A percentile compares a stretch with the other conserved stretches of the same genome.
These are phyloP conservation scores for Macaria notata DNA, from an alignment of 2,888 invertebrate species.

Conservation along the genomic window DNA sequence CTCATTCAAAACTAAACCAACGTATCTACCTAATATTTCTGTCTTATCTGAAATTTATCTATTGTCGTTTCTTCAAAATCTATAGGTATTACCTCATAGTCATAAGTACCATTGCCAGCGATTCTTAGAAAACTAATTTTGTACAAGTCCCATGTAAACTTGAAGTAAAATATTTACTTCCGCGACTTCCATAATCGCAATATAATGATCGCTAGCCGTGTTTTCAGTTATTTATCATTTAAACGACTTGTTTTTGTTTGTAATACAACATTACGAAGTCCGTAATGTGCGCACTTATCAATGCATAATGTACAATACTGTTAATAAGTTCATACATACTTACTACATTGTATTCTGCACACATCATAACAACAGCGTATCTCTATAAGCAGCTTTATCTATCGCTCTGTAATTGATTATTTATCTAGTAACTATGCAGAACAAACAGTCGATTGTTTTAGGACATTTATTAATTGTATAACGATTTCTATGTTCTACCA, in stretches of 20 bases:
- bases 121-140: too few species aligned
- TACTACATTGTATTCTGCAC: neutral
- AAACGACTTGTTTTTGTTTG: conserved; percentile 13
- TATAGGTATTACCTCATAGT: too few species aligned
- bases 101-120: too few species aligned
- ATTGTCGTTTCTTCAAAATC: neutral
- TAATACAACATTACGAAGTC: conserved; percentile 2
- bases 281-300: conserved; percentile 12
- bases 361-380: conserved; percentile 2
- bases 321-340: conserved; percentile 1
- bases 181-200: conserved; percentile 11
- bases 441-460: conserved; percentile 4
- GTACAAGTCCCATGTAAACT: too few species aligned
- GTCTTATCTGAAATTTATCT: too few species aligned
- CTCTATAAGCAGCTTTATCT: neutral
- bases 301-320: conserved; percentile 10
- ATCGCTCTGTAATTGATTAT: neutral
- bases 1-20: too few species aligned
- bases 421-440: conserved; percentile 17
- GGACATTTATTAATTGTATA: too few species aligned
- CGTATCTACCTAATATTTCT: too few species aligned
- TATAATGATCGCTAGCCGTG: conserved; percentile 16
- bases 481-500: too few species aligned
- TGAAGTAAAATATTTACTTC: conserved; percentile 10
- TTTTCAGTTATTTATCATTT: conserved; percentile 13